Evolutionary conservation across 2,113 vertebrate genomes (phyloP).

Genomic region (Leiothrix lutea): DNA sequence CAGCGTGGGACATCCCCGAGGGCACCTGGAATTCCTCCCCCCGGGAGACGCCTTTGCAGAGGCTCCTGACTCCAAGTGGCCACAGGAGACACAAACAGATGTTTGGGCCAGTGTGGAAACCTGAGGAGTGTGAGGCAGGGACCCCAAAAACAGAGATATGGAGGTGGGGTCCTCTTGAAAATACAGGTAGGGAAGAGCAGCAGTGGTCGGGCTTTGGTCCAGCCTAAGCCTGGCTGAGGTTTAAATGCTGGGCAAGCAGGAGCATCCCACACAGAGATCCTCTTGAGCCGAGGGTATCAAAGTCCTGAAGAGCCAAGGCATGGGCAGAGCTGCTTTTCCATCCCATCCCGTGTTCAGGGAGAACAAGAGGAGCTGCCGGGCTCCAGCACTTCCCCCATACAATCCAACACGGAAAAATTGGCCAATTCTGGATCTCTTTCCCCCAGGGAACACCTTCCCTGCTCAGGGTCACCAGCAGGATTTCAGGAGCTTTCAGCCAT

Average conservation of each 20-base stretch:
- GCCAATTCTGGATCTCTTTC: background rate
- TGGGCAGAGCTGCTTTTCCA: background rate
- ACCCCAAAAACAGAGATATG: fast-evolving
- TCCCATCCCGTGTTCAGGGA: fast-evolving
- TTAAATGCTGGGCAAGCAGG: too few relatives aligned
- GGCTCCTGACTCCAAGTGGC: background rate
- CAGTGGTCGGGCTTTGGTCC: too few relatives aligned
- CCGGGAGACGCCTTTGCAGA: background rate
- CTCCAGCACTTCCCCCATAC: fast-evolving
- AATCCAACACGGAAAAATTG: fast-evolving
- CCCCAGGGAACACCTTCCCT: background rate
- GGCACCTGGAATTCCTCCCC: background rate
- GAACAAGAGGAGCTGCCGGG: background rate
- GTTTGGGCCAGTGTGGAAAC: background rate
- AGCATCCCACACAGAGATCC: too few relatives aligned
- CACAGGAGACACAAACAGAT: background rate
- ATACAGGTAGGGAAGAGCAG: too few relatives aligned
- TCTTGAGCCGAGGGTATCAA: fast-evolving
- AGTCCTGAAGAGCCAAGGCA: background rate
- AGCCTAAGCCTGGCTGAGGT: too few relatives aligned
- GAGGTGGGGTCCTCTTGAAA: background rate
- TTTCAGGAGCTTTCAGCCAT: background rate
- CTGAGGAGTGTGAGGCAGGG: background rate
- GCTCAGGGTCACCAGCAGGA: background rate
- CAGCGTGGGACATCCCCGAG: fast-evolving